Conservation (phyloP, 2,113 vertebrate genomes). For the Cyanoderma ruficeps region DNA sequence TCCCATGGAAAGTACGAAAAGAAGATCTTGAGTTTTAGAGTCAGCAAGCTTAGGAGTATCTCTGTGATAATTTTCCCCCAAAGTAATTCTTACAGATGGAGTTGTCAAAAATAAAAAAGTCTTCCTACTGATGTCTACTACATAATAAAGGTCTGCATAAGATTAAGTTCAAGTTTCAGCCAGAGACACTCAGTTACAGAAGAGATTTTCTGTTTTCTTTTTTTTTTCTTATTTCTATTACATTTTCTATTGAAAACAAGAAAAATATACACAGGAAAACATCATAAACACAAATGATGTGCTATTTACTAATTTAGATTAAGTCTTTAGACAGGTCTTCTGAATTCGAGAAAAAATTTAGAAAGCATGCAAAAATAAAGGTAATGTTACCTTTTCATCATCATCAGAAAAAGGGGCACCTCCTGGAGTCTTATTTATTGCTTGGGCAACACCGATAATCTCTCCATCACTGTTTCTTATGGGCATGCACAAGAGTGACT, state of each 20-base stretch:
- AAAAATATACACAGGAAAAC: not conserved
- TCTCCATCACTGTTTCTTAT: constrained; percentile 95
- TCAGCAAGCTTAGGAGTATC: not conserved
- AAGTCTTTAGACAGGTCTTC: not conserved
- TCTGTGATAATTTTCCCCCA: not conserved
- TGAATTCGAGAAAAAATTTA: not conserved
- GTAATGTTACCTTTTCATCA: constrained; percentile 90
- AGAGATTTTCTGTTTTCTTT: not conserved
- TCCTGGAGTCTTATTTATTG: constrained; percentile 94
- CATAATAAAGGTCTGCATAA: not conserved
- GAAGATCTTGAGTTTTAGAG: not conserved
- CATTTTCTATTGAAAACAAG: not conserved
- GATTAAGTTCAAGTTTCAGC: not conserved
- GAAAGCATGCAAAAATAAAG: not conserved
- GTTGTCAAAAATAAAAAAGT: not conserved
- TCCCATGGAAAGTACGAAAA: not conserved
- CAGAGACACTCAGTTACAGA: not conserved
- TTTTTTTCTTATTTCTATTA: not conserved
- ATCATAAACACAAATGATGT: not conserved
- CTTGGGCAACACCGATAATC: constrained; percentile 95
- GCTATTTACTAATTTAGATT: not conserved
- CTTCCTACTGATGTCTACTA: not conserved
- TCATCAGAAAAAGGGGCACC: constrained; percentile 92
- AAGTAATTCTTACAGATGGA: not conserved
- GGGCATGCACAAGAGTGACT: constrained; percentile 96